Conservation (phyloP, 2,888 invertebrate species). For the Drosophila parthenogenetica region DNA sequence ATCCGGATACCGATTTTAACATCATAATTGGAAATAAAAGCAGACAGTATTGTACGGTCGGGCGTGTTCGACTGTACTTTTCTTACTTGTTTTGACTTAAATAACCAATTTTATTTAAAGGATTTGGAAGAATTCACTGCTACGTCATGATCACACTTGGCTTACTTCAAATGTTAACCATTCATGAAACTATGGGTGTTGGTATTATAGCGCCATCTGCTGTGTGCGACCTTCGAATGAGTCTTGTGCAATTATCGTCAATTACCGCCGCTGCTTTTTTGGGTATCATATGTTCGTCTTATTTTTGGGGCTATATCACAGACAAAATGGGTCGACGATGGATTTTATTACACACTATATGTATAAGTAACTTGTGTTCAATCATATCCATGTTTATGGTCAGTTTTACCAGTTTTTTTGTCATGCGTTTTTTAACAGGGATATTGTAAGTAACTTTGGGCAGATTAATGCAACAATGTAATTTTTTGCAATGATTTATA, state of each 20-base stretch:
- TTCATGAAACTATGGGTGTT: slow-evolving; percentile 72
- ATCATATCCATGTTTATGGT: slow-evolving; percentile 64
- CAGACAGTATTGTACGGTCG: too few species aligned
- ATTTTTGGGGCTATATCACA: slow-evolving; percentile 68
- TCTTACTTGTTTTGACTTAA: too few species aligned
- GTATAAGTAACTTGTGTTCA: slow-evolving; percentile 50
- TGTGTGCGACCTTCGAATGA: slow-evolving; percentile 62
- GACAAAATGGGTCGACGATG: slow-evolving; percentile 65
- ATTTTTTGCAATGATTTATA: slow-evolving; percentile 13
- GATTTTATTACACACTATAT: slow-evolving; percentile 59
- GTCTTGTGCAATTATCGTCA: slow-evolving; percentile 39
- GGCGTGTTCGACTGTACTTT: too few species aligned
- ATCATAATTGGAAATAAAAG: too few species aligned
- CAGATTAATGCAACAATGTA: neutral
- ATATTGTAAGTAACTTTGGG: slow-evolving; percentile 60
- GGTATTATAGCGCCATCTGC: slow-evolving; percentile 56
- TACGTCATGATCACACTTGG: slow-evolving; percentile 59
- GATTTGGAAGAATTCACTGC: slow-evolving; percentile 61
- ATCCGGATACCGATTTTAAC: too few species aligned
- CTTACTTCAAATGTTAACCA: slow-evolving; percentile 61
- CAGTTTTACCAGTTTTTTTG: slow-evolving; percentile 53
- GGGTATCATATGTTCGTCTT: slow-evolving; percentile 66
- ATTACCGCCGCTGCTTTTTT: slow-evolving; percentile 50
- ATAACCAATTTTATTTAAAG: slow-evolving; percentile 21
- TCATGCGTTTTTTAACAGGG: slow-evolving; percentile 64